These are phyloP conservation scores for Fragum whitleyi DNA, from an alignment of 2,888 invertebrate species.

Conservation along the genomic window DNA sequence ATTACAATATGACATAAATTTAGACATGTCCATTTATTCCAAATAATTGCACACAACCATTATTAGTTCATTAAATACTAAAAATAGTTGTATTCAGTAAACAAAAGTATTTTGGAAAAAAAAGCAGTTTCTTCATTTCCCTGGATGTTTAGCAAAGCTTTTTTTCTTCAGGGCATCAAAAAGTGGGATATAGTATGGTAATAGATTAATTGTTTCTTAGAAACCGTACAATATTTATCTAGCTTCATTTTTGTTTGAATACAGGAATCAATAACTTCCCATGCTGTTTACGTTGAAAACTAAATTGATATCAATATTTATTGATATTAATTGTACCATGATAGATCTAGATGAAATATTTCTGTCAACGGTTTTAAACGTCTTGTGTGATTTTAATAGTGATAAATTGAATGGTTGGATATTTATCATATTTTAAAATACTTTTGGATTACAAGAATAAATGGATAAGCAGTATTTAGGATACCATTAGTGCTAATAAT, in stretches of 20 bases:
- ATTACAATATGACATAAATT: background rate
- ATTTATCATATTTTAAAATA: background rate
- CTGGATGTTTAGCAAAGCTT: background rate
- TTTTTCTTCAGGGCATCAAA: too few relatives aligned
- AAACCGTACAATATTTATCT: too few relatives aligned
- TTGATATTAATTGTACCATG: background rate
- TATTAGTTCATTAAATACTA: background rate
- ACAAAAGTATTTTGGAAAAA: background rate
- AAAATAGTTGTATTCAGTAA: too few relatives aligned
- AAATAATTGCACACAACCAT: background rate
- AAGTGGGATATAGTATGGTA: too few relatives aligned
- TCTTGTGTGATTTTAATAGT: background rate
- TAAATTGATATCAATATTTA: constrained; percentile 1
- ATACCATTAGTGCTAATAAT: too few relatives aligned
- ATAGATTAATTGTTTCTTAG: too few relatives aligned
- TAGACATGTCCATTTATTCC: background rate
- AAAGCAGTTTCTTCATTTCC: background rate
- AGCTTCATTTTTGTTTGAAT: background rate
- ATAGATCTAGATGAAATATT: background rate
- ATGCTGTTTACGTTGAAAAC: background rate
- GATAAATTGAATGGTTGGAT: background rate
- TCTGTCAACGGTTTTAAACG: background rate
- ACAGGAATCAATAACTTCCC: background rate
- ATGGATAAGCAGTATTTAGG: too few relatives aligned
- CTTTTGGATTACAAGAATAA: too few relatives aligned